These are phyloP conservation scores for Hirudinaria manillensis DNA, from an alignment of 2,888 invertebrate genomes.

Conservation along the genomic window DNA sequence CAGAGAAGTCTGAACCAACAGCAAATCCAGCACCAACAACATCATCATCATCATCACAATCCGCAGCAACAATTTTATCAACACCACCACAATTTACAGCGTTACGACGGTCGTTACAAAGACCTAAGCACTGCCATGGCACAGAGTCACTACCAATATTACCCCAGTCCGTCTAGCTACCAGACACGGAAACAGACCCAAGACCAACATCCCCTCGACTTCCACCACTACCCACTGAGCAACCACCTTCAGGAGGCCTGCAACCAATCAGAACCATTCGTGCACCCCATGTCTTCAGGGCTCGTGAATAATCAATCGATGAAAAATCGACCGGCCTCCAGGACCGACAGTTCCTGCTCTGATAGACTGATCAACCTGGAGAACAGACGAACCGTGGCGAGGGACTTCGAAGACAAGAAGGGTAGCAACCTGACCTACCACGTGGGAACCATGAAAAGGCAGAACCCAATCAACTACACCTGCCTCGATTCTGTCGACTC, in stretches of 20 bases:
- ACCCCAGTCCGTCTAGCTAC: too few species aligned
- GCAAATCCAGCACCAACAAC: background rate
- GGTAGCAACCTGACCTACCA: too few species aligned
- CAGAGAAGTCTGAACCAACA: background rate
- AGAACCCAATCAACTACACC: too few species aligned
- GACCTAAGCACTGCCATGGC: too few species aligned
- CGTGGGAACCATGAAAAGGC: too few species aligned
- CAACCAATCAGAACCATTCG: too few species aligned
- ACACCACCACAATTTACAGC: background rate
- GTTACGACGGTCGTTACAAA: too few species aligned
- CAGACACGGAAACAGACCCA: too few species aligned
- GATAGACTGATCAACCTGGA: slow-evolving; percentile 10
- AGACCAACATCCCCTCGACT: background rate
- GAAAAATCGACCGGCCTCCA: slow-evolving; percentile 4
- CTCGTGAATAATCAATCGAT: background rate
- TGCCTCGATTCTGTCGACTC: too few species aligned
- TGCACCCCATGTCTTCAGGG: background rate
- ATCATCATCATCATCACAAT: background rate
- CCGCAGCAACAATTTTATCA: background rate
- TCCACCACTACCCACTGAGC: background rate
- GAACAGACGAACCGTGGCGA: background rate
- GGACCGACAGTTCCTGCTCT: background rate
- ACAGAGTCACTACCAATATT: too few species aligned
- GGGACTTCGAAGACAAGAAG: background rate
- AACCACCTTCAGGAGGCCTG: too few species aligned